Base-by-base conservation (phyloP, 2,888 invertebrate species). In the Eumerus sabulonum region DNA sequence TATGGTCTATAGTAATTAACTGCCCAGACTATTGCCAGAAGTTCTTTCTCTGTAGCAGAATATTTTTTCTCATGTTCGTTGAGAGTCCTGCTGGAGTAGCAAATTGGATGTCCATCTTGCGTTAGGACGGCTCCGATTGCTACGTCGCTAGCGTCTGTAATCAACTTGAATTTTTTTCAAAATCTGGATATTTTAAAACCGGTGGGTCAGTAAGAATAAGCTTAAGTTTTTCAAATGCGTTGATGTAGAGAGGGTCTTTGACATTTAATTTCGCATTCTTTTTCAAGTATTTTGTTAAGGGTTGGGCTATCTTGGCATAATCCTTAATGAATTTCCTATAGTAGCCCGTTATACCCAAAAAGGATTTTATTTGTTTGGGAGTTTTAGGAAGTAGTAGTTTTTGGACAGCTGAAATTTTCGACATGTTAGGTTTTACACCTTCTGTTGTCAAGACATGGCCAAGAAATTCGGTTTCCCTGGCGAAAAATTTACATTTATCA, bases 401-500 rank as follows among this genome's bases (percentile, higher is more conserved):
- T 51, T 63, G 51, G 7, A 51, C 51, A 16, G 63, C 63, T 13
- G 9, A n/a, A 38, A 51, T 51, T 42, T 42, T 63, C 16, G 27
- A 27, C 27, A 44, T 27, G 11, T 63, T 63, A 42, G 63, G 35
- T 63, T 63, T 51, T 3, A 51, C 51, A 16, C 51, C 42, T 44
- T 63, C 42, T n/a, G 51, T 27, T 19, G 40, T 51, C 12, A 57
- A 1, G 11, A 17, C 11, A 9, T 79, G 83, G 1, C 84, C 83
- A 7, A 84, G 50, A 47, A 63, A 83, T 9, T 77, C 70, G 1
- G 83, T 73, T 63, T 44, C 51, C 14, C 44, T 11, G 5, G 17
- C 38, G 14, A 53, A 53, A 17, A 38, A 42, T 42, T 47, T 56
- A 27, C 85, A 84, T 83, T 73, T 86, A 27, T 54, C n/a, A 12